Base-by-base conservation (phyloP, 2,113 vertebrate species). In the Meleagris gallopavo region DNA sequence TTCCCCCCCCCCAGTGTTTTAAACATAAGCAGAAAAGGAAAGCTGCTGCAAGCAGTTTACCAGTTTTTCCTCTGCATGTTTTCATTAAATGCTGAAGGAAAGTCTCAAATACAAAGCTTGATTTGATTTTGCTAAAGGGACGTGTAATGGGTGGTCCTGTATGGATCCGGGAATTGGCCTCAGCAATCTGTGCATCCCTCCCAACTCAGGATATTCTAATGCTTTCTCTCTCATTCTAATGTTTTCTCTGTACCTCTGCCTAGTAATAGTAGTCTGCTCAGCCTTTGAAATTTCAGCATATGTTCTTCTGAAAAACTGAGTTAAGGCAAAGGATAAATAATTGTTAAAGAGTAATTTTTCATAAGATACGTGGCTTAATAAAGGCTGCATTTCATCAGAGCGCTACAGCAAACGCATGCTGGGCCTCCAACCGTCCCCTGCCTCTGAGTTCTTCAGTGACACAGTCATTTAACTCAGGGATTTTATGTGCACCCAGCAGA, bases 361-460 rank as follows among this genome's bases (percentile, higher is more conserved):
- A 0, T 84, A 71, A 92, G 89, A 86, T 93, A 88, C 65, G 89
- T 93, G 84, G 69, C 86, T 96, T 96, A 94, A 94, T 94, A 96
- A 95, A 93, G 67, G 65, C 81, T 89, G 76, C 66, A 52, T 97
- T 91, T 95, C 83, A 86, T 38, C 45, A 75, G 91, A 73, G 65
- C 40, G 10, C 72, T 73, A 36, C 46, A 71, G 72, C 83, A 95
- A 90, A 65, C 83, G 69, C 85, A 89, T 69, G 95, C 83, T 94
- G 91, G 61, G 93, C 69, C 78, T 91, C 78, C 74, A 95, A 87
- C 76, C 73, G 72, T 93, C 48, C 58, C 48, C 41, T 85, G 32
- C 74, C 88, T 91, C 76, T 7, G 18, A 87, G 54, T 91, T 76
- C 86, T 95, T 86, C 81, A 74, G 60, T 83, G 93, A 89, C 81